Evolutionary conservation across 2,113 vertebrate genomes (phyloP).

Genomic region (Bos javanicus): DNA sequence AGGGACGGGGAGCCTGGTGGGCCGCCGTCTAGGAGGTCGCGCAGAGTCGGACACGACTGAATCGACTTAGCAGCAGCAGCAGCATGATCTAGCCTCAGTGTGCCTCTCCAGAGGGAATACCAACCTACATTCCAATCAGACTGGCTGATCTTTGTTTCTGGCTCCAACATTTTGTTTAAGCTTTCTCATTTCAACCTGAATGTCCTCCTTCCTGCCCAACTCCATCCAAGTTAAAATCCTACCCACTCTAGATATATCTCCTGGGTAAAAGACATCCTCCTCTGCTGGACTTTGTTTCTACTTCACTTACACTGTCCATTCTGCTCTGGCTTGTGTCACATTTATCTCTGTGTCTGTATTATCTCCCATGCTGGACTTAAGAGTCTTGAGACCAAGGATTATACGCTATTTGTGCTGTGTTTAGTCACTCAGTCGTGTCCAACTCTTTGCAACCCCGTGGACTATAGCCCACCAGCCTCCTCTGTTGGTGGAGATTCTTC

Average conservation of each 20-base stretch:
- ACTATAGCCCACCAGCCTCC: not conserved
- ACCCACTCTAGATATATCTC: not conserved
- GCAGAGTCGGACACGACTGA: no score
- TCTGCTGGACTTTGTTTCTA: not conserved
- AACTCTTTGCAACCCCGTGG: not conserved
- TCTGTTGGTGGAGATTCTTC: not conserved
- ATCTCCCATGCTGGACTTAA: not conserved
- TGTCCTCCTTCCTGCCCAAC: not conserved
- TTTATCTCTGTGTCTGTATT: not conserved
- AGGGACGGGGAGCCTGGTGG: no score
- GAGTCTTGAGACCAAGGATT: not conserved
- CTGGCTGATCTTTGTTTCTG: not conserved
- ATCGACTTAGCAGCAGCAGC: no score
- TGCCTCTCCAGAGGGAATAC: not conserved
- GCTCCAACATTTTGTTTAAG: not conserved
- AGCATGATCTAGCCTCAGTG: not conserved
- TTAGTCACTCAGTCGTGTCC: not conserved
- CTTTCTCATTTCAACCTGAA: not conserved
- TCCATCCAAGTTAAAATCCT: not conserved
- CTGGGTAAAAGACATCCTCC: not conserved
- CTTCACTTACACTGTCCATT: not conserved
- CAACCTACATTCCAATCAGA: not conserved
- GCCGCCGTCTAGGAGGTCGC: no score
- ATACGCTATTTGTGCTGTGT: not conserved
- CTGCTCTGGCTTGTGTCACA: not conserved